These are phyloP conservation scores for Archocentrus centrarchus DNA, from an alignment of 2,113 vertebrate genomes.

Conservation along the genomic window DNA sequence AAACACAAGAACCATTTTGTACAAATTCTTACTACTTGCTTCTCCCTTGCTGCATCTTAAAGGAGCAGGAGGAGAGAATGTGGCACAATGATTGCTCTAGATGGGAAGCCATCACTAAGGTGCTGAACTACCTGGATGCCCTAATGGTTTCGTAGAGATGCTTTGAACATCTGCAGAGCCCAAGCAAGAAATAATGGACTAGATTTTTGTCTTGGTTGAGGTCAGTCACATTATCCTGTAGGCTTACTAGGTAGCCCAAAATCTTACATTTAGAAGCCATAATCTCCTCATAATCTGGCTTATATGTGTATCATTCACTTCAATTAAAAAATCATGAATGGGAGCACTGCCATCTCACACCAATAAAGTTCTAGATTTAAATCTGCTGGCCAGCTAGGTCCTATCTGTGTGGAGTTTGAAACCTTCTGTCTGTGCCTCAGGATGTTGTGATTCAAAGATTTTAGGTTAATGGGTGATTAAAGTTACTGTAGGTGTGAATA, in stretches of 20 bases:
- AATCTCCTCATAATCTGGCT: not conserved
- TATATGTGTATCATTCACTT: not conserved
- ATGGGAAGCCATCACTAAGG: not conserved
- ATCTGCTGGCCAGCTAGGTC: not conserved
- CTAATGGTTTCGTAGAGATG: slow-evolving; percentile 13
- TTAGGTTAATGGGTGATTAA: not conserved
- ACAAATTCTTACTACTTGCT: not conserved
- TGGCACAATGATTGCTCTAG: slow-evolving; percentile 1
- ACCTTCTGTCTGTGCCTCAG: not conserved
- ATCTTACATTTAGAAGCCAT: not conserved
- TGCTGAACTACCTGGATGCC: slow-evolving; percentile 22
- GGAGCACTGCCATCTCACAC: not conserved
- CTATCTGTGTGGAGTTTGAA: not conserved
- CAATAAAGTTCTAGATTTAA: not conserved
- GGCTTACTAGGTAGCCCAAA: not conserved
- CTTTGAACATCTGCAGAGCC: not conserved
- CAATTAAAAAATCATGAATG: not conserved
- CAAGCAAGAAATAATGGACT: not conserved
- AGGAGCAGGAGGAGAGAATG: not conserved
- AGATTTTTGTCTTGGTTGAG: not conserved
- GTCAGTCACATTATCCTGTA: not conserved
- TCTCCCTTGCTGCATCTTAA: not conserved
- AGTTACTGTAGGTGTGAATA: not conserved
- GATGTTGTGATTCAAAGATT: not conserved
- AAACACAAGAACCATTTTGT: not conserved